These are phyloP conservation scores for Pseudorhiza aurosa DNA, from an alignment of 30 jellyfish, hydroid and myxozoan genomes.

Conservation along the genomic window DNA sequence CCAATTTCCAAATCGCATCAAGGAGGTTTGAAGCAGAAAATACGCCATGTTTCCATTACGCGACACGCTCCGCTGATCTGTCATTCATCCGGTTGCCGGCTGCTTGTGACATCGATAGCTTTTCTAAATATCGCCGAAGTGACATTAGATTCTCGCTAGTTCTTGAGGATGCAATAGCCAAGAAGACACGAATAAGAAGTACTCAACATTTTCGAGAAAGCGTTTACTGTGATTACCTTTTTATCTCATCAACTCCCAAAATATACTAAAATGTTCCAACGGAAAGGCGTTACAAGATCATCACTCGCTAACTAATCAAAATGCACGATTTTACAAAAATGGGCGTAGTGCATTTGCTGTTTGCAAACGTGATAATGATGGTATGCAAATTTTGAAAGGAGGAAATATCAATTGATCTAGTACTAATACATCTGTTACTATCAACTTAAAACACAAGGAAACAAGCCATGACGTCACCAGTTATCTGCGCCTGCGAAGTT, in stretches of 20 bases:
- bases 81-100: no score
- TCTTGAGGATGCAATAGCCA: slow-evolving; percentile 8
- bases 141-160: no score
- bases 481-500: slow-evolving; percentile 7
- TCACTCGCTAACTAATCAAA: slow-evolving; percentile 1
- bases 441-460: not conserved
- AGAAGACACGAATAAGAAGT: not conserved
- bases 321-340: slow-evolving; percentile 2
- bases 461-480: slow-evolving; percentile 3
- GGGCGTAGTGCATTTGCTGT: not conserved
- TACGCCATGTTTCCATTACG: no score
- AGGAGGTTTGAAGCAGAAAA: no score
- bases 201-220: slow-evolving; percentile 4
- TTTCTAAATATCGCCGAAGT: not conserved
- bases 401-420: not conserved
- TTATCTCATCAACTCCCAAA: not conserved
- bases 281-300: not conserved
- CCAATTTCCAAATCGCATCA: no score
- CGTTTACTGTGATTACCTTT: not conserved
- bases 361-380: not conserved
- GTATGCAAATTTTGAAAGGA: not conserved
- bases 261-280: not conserved
- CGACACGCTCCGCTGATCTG: no score
- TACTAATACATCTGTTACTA: not conserved
- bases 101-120: no score